These are phyloP conservation scores for Taenaris catops DNA, from an alignment of 2,888 invertebrate species.

Conservation along the genomic window DNA sequence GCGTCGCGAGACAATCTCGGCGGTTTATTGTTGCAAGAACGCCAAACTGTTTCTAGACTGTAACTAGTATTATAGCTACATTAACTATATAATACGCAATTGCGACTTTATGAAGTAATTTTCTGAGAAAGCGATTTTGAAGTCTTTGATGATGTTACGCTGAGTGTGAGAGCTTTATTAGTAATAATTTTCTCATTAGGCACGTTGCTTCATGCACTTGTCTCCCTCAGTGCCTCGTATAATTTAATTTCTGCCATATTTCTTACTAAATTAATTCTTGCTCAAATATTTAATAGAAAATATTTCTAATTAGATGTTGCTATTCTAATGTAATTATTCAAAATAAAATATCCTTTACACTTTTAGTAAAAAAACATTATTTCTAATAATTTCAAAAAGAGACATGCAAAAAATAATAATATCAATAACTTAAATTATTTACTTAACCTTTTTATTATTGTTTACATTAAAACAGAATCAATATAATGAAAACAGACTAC, in stretches of 20 bases:
- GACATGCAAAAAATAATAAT: too few species aligned
- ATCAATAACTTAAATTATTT: too few species aligned
- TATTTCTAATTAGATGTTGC: neutral
- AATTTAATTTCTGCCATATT: constrained; percentile 14
- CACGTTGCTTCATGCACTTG: constrained; percentile 15
- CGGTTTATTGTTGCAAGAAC: constrained; percentile 43
- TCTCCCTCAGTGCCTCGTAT: constrained; percentile 10
- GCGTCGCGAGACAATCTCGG: constrained; percentile 48
- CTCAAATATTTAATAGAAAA: neutral
- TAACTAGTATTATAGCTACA: constrained; percentile 6
- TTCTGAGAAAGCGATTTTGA: constrained; percentile 3
- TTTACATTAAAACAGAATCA: too few species aligned
- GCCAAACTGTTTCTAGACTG: constrained; percentile 10
- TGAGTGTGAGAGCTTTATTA: constrained; percentile 15
- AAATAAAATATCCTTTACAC: too few species aligned
- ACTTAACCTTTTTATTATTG: too few species aligned
- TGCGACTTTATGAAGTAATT: constrained; percentile 9
- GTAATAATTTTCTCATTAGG: constrained; percentile 16
- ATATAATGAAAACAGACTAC: too few species aligned
- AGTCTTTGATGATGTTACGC: neutral
- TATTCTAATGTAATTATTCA: too few species aligned
- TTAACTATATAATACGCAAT: constrained; percentile 7
- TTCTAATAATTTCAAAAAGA: too few species aligned
- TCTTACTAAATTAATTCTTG: neutral
- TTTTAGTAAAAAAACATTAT: too few species aligned